Conservation (phyloP, 1,140 invertebrate genomes). For the Maconellicoccus hirsutus region DNA sequence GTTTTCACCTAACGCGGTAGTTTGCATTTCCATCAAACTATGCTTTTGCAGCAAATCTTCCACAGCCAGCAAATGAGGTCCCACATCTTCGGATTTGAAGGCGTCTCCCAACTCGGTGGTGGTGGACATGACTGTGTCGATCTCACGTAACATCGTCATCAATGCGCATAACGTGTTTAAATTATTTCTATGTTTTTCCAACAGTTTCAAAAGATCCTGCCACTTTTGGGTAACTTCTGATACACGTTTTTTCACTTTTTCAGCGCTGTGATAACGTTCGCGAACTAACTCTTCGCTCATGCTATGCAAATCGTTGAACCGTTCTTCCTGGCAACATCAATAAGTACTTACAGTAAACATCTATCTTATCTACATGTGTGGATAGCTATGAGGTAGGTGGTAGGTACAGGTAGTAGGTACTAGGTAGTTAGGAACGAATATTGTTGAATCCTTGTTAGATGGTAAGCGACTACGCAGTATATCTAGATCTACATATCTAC, state of each 20-base stretch:
- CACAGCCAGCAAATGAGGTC: conserved; percentile 80
- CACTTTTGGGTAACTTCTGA: conserved; percentile 78
- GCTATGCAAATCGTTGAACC: conserved; percentile 82
- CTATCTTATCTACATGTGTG: no score
- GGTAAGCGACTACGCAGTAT: no score
- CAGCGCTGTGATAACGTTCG: conserved; percentile 84
- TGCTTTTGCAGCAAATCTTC: conserved; percentile 91
- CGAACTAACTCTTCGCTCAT: conserved; percentile 82
- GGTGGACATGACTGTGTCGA: conserved; percentile 75
- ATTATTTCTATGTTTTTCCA: conserved; percentile 74
- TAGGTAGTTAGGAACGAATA: background rate
- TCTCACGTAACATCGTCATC: conserved; percentile 77
- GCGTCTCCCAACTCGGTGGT: conserved; percentile 40
- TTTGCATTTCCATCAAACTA: conserved; percentile 78
- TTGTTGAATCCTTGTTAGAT: no score
- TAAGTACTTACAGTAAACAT: background rate
- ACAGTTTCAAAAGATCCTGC: conserved; percentile 67
- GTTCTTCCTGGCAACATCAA: conserved; percentile 56
- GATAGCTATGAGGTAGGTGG: no score
- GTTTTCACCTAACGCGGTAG: conserved; percentile 71
- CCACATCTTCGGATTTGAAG: conserved; percentile 65
- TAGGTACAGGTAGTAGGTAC: background rate
- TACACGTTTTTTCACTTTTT: conserved; percentile 68
- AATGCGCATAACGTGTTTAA: conserved; percentile 63
- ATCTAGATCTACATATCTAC: no score